A percentile compares a stretch with the other conserved stretches of the same genome.
These are phyloP conservation scores for Agelastica alni DNA, from an alignment of 2,888 invertebrate species.

Conservation along the genomic window DNA sequence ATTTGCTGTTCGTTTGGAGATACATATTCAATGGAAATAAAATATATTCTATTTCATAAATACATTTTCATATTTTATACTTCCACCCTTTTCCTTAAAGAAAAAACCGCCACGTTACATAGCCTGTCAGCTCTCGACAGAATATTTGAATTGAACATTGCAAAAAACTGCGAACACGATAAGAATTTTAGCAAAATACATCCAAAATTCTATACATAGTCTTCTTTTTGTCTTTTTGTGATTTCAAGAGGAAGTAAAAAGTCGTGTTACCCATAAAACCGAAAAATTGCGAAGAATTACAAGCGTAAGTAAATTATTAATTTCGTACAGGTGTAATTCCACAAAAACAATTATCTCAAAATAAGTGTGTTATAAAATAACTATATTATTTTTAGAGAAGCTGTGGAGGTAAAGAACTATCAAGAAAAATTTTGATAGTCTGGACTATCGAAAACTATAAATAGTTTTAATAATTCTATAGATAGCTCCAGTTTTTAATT, in stretches of 20 bases:
- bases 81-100: neutral
- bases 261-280: neutral
- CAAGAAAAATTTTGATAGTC: too few species aligned
- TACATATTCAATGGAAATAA: neutral
- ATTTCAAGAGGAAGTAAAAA: conserved; percentile 1
- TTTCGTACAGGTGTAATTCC: too few species aligned
- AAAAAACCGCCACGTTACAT: neutral
- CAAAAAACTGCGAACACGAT: conserved; percentile 2
- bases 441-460: too few species aligned
- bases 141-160: neutral
- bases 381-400: too few species aligned
- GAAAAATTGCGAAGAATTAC: neutral
- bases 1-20: neutral
- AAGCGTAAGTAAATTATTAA: too few species aligned
- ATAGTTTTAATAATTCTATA: too few species aligned
- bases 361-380: too few species aligned
- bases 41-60: neutral
- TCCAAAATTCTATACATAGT: neutral
- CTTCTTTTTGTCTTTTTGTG: conserved; percentile 1
- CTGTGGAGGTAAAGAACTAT: too few species aligned
- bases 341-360: too few species aligned
- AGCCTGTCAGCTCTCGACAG: neutral
- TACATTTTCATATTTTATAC: conserved; percentile 4
- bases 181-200: conserved; percentile 4
- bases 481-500: too few species aligned